phyloP scores from a whole-genome alignment of 2,113 vertebrate genomes.

The Ginglymostoma cirratum region DNA sequence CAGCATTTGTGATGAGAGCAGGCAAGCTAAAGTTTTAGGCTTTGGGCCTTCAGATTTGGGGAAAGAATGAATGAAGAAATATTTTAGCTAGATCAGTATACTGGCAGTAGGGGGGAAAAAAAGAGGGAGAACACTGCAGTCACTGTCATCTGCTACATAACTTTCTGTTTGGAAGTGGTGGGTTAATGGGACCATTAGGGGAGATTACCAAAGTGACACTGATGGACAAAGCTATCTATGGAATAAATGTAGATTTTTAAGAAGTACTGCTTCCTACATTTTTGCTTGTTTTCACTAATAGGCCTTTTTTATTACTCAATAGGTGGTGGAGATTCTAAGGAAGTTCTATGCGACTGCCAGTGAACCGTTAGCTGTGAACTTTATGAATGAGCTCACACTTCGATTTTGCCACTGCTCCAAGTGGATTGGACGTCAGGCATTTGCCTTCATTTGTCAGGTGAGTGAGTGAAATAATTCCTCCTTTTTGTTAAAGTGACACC shows the following conservation, averaged over 20 bases:
- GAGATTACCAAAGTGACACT: background rate
- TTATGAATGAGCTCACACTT: constrained; percentile 54
- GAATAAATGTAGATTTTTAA: constrained; percentile 30
- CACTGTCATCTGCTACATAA: background rate
- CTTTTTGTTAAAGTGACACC: background rate
- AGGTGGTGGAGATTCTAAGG: constrained; percentile 61
- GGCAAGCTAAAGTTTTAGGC: background rate
- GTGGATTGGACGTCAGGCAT: constrained; percentile 66
- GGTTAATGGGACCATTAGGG: background rate
- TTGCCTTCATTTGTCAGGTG: constrained; percentile 67
- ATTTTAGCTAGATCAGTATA: background rate
- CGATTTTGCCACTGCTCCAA: constrained; percentile 57
- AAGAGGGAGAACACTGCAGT: background rate
- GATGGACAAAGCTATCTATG: background rate
- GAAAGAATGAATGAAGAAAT: background rate
- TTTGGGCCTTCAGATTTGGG: background rate
- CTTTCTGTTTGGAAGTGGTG: background rate
- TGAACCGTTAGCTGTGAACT: constrained; percentile 52
- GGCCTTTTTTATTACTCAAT: background rate
- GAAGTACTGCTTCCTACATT: background rate
- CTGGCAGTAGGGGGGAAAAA: background rate
- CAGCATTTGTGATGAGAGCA: background rate
- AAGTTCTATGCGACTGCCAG: constrained; percentile 54
- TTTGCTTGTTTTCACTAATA: background rate
- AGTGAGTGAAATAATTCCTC: constrained; percentile 36